These are phyloP conservation scores for Hystrix cristata DNA, from an alignment of 2,113 vertebrate species.

Conservation along the genomic window DNA sequence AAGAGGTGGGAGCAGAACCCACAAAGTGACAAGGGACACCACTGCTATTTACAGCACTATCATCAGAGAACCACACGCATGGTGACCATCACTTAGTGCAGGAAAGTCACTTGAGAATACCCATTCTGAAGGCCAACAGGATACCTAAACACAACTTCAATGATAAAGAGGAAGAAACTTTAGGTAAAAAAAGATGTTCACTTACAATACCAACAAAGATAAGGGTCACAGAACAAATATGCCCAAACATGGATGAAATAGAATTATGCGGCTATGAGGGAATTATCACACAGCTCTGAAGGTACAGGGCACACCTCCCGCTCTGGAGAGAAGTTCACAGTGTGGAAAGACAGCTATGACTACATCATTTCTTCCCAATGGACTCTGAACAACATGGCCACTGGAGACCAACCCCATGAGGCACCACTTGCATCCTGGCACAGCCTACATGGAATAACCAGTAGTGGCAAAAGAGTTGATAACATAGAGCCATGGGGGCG, in stretches of 20 bases:
- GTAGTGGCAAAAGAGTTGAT: background rate
- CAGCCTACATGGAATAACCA: background rate
- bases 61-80: background rate
- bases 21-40: background rate
- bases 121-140: too few species aligned
- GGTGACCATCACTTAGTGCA: background rate
- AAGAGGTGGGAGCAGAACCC: background rate
- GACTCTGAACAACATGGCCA: background rate
- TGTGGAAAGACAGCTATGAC: background rate
- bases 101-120: background rate
- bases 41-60: too few species aligned
- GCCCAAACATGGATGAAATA: background rate
- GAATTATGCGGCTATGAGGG: background rate
- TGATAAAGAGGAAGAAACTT: background rate
- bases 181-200: background rate
- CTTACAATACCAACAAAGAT: background rate
- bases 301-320: background rate
- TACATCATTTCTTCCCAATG: background rate
- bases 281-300: background rate
- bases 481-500: too few species aligned
- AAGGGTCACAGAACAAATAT: background rate
- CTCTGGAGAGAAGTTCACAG: background rate
- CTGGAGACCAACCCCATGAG: background rate
- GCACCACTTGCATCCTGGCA: background rate
- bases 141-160: too few species aligned